Evolutionary conservation across 2,797 vertebrate genomes (phyloP).

Genomic region (Crocodylus rhombifer): DNA sequence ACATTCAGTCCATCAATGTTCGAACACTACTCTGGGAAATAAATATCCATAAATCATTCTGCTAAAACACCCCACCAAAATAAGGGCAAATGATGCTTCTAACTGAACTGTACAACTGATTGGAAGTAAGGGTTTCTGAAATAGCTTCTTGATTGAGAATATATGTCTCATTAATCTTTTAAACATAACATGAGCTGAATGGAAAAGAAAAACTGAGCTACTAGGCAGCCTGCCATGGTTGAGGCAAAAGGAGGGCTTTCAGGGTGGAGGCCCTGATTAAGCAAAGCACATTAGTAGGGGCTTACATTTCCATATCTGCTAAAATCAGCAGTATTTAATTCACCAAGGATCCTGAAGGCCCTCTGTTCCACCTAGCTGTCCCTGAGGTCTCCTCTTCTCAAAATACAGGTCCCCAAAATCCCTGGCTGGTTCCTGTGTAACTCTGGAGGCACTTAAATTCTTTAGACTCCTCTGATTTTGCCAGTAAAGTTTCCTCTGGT

Average conservation of each 20-base stretch:
- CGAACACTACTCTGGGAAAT: conserved; percentile 30
- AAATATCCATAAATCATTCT: conserved; percentile 36
- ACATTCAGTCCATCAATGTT: not conserved
- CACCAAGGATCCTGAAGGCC: not conserved
- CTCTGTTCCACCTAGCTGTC: not conserved
- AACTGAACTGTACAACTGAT: not conserved
- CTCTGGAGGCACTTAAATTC: not conserved
- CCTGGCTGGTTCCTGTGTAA: not conserved
- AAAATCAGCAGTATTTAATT: not conserved
- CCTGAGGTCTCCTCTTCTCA: not conserved
- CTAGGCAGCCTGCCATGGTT: not conserved
- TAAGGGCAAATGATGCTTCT: conserved; percentile 24
- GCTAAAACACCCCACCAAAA: conserved; percentile 22
- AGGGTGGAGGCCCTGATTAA: not conserved
- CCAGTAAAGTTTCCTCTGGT: not conserved
- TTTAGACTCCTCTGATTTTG: not conserved
- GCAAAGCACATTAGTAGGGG: not conserved
- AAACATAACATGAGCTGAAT: conserved; percentile 24
- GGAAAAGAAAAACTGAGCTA: not conserved
- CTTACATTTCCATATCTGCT: not conserved
- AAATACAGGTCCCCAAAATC: not conserved
- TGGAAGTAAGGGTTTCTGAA: conserved; percentile 55
- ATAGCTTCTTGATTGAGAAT: conserved; percentile 46
- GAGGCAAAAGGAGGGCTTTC: not conserved
- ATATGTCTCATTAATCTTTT: conserved; percentile 66